Evolutionary conservation across 2,888 invertebrate species (phyloP).

Genomic region (Didymodactylos carnosus): DNA sequence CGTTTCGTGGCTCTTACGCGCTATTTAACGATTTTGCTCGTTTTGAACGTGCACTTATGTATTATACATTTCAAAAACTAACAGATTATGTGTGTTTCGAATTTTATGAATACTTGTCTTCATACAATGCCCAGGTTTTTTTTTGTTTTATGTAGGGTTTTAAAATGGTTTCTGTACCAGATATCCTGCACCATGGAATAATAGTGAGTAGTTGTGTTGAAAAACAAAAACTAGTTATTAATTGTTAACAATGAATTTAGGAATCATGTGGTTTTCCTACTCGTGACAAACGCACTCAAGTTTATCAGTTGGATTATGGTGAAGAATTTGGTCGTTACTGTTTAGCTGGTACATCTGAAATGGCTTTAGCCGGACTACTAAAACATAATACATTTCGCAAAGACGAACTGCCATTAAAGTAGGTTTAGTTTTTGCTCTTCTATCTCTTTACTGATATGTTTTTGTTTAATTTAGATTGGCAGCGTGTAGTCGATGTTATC

Average conservation of each 20-base stretch:
- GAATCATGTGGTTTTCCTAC: slow-evolving; percentile 14
- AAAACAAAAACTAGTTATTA: background rate
- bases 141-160: background rate
- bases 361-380: slow-evolving; percentile 53
- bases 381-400: slow-evolving; percentile 27
- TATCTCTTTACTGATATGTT: slow-evolving; percentile 16
- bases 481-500: slow-evolving; percentile 62
- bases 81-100: background rate
- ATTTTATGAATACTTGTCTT: background rate
- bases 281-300: slow-evolving; percentile 6
- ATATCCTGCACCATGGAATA: slow-evolving; percentile 10
- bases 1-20: slow-evolving; percentile 8
- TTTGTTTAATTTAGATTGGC: slow-evolving; percentile 41
- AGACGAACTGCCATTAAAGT: slow-evolving; percentile 50
- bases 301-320: slow-evolving; percentile 13
- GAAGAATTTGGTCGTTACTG: slow-evolving; percentile 35
- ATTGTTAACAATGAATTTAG: background rate
- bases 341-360: slow-evolving; percentile 83
- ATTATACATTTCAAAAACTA: slow-evolving; percentile 4
- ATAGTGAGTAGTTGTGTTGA: no score
- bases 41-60: slow-evolving; percentile 5
- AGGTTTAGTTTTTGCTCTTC: slow-evolving; percentile 17
- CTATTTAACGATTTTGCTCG: slow-evolving; percentile 9
- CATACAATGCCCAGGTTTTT: no score
- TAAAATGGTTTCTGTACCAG: slow-evolving; percentile 6